Base-by-base conservation (phyloP, 1,140 invertebrate genomes). In the Eumaeus atala region DNA sequence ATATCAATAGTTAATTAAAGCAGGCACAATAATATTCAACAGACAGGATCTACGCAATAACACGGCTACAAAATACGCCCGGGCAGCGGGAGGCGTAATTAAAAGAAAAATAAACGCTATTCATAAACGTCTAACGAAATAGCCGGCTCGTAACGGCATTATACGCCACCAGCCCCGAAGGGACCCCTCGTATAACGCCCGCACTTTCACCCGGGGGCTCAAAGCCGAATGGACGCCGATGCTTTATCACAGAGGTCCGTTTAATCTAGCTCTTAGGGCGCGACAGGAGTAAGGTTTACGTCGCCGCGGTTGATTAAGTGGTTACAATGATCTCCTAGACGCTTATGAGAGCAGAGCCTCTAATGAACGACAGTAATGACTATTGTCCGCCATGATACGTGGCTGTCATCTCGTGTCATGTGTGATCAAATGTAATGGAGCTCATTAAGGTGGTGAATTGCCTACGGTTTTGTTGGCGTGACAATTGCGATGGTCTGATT, bases 41-140 rank as follows among this genome's bases (percentile, higher is more conserved):
- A 6, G 40, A 44, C 40, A 14, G 40, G 48, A 34, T 50, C 40
- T 52, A 18, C 59, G 55, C 38, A 52, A 57, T 61, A 58, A 59
- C 63, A 44, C 47, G 52, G 42, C 56, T 54, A 64, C 70, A 60
- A 69, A 80, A 72, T 64, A 64, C 72, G 71, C 72, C 70, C 63
- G 63, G 66, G 62, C 66, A 67, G 68, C 70, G 58, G 73, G 72
- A 58, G 71, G 58, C 71, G 71, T 85, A 85, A 85, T 85, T 85
- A 85, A 85, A 85, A 85, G 82, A 85, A 85, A 85, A 81, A 85
- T 85, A 83, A 80, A 73, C 62, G 74, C 78, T 77, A 83, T 85
- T 85, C 79, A 85, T 85, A 85, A 85, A 84, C 67, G 79, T 84
- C 79, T 67, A 61, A 57, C 62, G 70, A 67, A 75, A 83, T 77